Evolutionary conservation across 1,140 invertebrate genomes (phyloP).

Genomic region (Drosophila fuyamai): DNA sequence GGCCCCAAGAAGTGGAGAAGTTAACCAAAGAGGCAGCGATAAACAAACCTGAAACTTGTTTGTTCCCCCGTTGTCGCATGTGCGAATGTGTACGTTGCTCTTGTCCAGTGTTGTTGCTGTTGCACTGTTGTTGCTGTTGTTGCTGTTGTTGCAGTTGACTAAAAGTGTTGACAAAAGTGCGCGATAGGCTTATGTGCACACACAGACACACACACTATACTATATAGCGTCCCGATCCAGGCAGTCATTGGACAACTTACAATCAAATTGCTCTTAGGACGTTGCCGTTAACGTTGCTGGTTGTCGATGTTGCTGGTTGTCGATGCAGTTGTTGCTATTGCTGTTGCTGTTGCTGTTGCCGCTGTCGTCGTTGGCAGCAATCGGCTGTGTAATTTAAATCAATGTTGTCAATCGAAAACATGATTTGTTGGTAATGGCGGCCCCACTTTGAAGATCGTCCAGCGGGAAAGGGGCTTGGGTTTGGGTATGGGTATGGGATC

Average conservation of each 20-base stretch:
- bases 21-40: constrained; percentile 64
- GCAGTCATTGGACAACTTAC: constrained; percentile 62
- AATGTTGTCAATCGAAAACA: constrained; percentile 84
- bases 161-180: constrained; percentile 83
- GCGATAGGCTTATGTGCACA: constrained; percentile 64
- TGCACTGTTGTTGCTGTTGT: constrained; percentile 18
- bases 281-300: constrained; percentile 46
- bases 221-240: constrained; percentile 53
- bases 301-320: constrained; percentile 42
- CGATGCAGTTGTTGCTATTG: constrained; percentile 32
- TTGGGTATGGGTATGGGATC: background rate
- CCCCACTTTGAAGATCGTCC: constrained; percentile 70
- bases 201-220: constrained; percentile 23
- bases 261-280: constrained; percentile 71
- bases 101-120: constrained; percentile 16
- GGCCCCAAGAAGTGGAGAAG: constrained; percentile 47
- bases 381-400: constrained; percentile 84
- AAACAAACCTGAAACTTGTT: constrained; percentile 78
- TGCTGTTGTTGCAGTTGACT: constrained; percentile 58
- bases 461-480: constrained; percentile 7
- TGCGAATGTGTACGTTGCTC: constrained; percentile 40
- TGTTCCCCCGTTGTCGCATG: constrained; percentile 48
- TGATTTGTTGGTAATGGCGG: constrained; percentile 84
- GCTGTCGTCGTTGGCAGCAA: constrained; percentile 68
- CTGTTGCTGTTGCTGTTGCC: constrained; percentile 51